Evolutionary conservation across 2,797 vertebrate species (phyloP), one percentile per base, ranked within the genome.

Genomic region (Gallinago stenura): DNA sequence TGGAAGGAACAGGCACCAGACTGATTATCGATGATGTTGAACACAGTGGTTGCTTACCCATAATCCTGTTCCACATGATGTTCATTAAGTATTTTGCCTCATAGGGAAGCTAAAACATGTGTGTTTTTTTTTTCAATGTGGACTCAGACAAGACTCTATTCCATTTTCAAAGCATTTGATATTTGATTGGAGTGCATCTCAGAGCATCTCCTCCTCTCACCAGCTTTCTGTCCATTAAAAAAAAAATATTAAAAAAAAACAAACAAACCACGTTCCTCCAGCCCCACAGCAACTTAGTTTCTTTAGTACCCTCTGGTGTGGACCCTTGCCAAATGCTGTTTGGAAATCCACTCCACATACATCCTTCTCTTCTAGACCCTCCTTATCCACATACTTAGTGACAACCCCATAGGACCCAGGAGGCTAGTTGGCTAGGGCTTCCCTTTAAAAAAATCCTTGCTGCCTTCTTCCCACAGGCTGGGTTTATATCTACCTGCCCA

Each of bases 1-100:
- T 75, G 41, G 15, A 75, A 83, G 16, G 31, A 82, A 6, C 3
- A 75, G 10, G 6, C 26, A 54, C 46, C 4, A 57, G 31, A 22
- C 17, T 83, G 41, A 15, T 41, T 46, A 39, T 1, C 8, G 0
- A 6, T 66, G 68, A 43, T 0, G 0, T 6, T 66, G 54, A 57
- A 81, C 56, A 37, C 41, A n/a, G 25, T 12, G 35, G n/a, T 24
- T 80, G 5, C 7, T 86, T 62, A 62, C 37, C 3, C 33, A 86
- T 58, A 83, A 91, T 11, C n/a, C 45, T 57, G 12, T 62, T 43
- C 28, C 25, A 70, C 43, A 68, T 18, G 37, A 62, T 0, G 0
- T 53, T 83, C 54, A 20, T 43, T 46, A 82, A 76, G 15, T 25
- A 16, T 89, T 89, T 87, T 33, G 15, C 70, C 46, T 70, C 66